Evolutionary conservation across 2,888 invertebrate species (phyloP).

Genomic region (Ctena decussata): DNA sequence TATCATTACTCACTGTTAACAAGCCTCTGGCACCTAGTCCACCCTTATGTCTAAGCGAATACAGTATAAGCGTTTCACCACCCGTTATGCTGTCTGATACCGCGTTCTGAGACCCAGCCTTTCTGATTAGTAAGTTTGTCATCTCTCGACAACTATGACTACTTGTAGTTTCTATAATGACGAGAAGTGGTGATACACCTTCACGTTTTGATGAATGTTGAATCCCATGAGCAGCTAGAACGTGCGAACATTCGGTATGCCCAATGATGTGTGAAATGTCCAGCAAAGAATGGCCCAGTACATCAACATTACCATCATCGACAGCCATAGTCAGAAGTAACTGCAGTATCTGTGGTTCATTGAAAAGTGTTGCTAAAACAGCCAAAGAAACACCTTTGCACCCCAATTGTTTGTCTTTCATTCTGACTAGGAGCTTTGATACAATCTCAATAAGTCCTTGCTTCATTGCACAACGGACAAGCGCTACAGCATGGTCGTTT

Average conservation of each 20-base stretch:
- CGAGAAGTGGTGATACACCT: neutral
- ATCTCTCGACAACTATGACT: neutral
- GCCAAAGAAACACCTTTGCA: neutral
- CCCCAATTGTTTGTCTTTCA: no score
- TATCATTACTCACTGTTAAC: neutral
- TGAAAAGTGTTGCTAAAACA: neutral
- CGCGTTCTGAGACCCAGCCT: neutral
- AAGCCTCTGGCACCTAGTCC: neutral
- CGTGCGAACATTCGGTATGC: neutral
- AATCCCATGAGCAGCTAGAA: neutral
- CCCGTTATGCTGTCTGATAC: neutral
- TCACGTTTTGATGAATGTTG: neutral
- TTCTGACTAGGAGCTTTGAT: no score
- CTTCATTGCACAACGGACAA: no score
- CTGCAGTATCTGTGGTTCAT: neutral
- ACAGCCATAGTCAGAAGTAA: neutral
- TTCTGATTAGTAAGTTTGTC: neutral
- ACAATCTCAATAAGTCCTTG: no score
- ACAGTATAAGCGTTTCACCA: neutral
- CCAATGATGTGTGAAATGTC: neutral
- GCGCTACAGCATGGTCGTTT: no score
- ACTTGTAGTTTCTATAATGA: neutral
- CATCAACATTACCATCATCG: no score
- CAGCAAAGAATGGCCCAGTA: neutral
- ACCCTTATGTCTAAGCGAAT: neutral